These are phyloP conservation scores for Procambarus virginalis DNA, from an alignment of 1,140 invertebrate genomes.

Conservation along the genomic window DNA sequence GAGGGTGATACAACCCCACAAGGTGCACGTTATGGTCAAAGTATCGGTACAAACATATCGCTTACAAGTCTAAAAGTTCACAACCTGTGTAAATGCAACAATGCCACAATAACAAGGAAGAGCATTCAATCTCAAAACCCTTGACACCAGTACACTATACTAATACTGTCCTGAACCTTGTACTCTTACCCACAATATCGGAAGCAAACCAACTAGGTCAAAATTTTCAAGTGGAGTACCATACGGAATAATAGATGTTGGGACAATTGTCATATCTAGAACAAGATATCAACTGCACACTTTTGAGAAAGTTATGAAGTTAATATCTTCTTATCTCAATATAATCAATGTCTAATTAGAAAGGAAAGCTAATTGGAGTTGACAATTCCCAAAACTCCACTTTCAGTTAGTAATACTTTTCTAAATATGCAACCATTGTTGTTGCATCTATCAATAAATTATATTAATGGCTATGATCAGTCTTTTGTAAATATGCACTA, in stretches of 20 bases:
- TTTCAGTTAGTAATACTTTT: background rate
- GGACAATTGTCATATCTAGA: background rate
- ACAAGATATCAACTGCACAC: background rate
- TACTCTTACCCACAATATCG: background rate
- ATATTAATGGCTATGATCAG: slow-evolving; percentile 25
- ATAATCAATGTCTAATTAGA: no score
- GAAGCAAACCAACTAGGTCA: background rate
- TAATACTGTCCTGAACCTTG: background rate
- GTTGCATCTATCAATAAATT: background rate
- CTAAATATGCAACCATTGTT: background rate
- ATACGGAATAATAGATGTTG: background rate
- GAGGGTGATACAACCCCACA: no score
- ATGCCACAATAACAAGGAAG: background rate
- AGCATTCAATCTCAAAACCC: background rate
- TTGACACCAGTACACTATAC: background rate
- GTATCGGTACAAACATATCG: no score
- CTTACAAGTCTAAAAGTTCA: background rate
- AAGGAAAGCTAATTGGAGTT: no score
- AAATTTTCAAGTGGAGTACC: background rate
- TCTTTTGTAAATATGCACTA: slow-evolving; percentile 22
- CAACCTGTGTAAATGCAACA: background rate
- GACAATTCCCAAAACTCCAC: background rate
- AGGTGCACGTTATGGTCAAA: no score
- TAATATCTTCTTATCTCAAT: no score
- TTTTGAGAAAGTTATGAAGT: no score